A percentile compares a stretch with the other conserved stretches of the same genome.
phyloP scores from a whole-genome alignment of 2,888 invertebrate species.

The Dryobotodes eremita region DNA sequence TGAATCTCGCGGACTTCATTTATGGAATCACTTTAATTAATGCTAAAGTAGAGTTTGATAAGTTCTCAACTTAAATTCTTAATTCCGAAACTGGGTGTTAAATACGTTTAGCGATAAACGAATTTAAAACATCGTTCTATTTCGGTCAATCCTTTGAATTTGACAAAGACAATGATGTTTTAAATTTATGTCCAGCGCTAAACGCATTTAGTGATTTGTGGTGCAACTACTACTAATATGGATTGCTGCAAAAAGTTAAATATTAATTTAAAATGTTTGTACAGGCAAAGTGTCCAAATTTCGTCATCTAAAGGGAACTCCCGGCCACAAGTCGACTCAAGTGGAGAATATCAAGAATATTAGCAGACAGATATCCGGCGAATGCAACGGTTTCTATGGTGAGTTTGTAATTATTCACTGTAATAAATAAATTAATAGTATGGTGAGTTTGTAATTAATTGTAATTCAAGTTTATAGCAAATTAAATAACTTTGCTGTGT shows the following conservation, averaged over 20 bases:
- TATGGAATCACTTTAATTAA: not conserved
- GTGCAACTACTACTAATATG: not conserved
- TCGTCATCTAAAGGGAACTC: constrained; percentile 97
- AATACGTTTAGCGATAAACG: not conserved
- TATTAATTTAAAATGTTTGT: not conserved
- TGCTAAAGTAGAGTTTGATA: not conserved
- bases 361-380: constrained; percentile 97
- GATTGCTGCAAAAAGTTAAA: not conserved
- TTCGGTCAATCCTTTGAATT: not conserved
- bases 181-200: not conserved
- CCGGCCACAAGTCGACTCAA: constrained; percentile 97
- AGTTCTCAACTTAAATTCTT: not conserved
- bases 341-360: constrained; percentile 98
- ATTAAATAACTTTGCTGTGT: not conserved
- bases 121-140: not conserved
- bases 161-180: too few relatives aligned
- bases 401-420: constrained; percentile 65
- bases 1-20: not conserved
- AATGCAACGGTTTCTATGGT: constrained; percentile 98
- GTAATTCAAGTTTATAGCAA: not conserved
- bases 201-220: not conserved
- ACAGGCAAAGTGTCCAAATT: constrained; percentile 95
- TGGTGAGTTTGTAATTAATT: not conserved
- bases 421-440: not conserved
- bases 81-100: not conserved